Percentiles rank a stretch among this genome's conserved stretches.
Conservation (phyloP, 35 echinoderm and acorn worm species). For the Heliocidaris tuberculata region DNA sequence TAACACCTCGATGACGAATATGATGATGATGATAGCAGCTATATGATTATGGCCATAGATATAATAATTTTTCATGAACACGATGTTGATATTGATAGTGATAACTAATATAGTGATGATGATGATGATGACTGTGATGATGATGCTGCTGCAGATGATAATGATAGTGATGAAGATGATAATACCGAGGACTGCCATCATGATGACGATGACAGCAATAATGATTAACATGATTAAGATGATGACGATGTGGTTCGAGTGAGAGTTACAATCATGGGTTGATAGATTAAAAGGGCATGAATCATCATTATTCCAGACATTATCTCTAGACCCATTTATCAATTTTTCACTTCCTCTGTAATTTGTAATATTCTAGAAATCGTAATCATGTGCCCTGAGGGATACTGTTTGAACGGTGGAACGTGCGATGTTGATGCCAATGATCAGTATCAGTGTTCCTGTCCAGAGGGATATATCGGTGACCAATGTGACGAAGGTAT, state of each 20-base stretch:
- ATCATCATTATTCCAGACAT: not conserved
- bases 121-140: not conserved
- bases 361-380: not conserved
- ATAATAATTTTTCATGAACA: too few species aligned
- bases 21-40: too few species aligned
- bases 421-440: not conserved
- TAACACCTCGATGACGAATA: too few species aligned
- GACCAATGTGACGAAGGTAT: not conserved
- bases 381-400: not conserved
- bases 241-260: not conserved
- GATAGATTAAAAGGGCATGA: not conserved
- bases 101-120: not conserved
- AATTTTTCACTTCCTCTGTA: not conserved
- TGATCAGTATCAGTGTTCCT: not conserved
- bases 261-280: not conserved
- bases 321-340: not conserved
- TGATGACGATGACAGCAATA: not conserved
- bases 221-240: not conserved
- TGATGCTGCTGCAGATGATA: not conserved
- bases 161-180: not conserved
- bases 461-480: slow-evolving; percentile 8
- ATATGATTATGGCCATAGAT: too few species aligned
- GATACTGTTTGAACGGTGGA: slow-evolving; percentile 13
- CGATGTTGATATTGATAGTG: too few species aligned
- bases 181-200: not conserved